A percentile compares a stretch with the other conserved stretches of the same genome.
Evolutionary conservation across 2,797 vertebrate genomes (phyloP).

Genomic region (Arvicola amphibius): DNA sequence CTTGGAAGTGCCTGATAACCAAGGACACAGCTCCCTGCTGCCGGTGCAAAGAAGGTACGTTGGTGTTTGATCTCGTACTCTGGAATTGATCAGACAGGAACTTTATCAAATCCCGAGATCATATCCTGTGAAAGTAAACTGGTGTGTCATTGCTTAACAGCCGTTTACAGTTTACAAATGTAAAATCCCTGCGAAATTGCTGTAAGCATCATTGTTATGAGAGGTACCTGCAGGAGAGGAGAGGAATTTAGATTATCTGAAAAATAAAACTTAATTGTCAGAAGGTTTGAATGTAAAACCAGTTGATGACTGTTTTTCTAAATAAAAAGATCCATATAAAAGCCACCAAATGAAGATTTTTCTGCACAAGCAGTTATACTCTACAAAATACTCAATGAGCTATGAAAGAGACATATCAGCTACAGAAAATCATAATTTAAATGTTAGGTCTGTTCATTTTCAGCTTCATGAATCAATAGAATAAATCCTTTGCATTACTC

Average conservation of each 20-base stretch:
- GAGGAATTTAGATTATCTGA: slow-evolving; percentile 68
- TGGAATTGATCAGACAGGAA: slow-evolving; percentile 50
- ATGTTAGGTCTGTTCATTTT: slow-evolving; percentile 88
- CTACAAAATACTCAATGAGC: slow-evolving; percentile 86
- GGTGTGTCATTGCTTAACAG: not conserved
- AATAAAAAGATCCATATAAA: slow-evolving; percentile 85
- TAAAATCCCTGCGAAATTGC: slow-evolving; percentile 57
- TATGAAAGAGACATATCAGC: slow-evolving; percentile 85
- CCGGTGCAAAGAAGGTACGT: not conserved
- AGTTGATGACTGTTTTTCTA: slow-evolving; percentile 80
- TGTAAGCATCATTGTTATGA: slow-evolving; percentile 56
- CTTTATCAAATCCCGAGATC: slow-evolving; percentile 63
- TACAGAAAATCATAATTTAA: slow-evolving; percentile 85
- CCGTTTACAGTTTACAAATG: slow-evolving; percentile 71
- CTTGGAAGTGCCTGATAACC: not conserved
- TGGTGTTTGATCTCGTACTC: not conserved
- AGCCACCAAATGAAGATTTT: slow-evolving; percentile 81
- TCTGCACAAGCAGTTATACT: slow-evolving; percentile 83
- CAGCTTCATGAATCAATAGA: slow-evolving; percentile 84
- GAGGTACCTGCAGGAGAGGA: slow-evolving; percentile 13
- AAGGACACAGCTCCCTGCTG: slow-evolving; percentile 58
- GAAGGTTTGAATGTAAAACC: slow-evolving; percentile 79
- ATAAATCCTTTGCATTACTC: slow-evolving; percentile 76
- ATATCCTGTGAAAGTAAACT: slow-evolving; percentile 60
- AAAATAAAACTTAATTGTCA: slow-evolving; percentile 80